Conservation (phyloP, 2,797 vertebrate genomes). For the Etheostoma perlongum region DNA sequence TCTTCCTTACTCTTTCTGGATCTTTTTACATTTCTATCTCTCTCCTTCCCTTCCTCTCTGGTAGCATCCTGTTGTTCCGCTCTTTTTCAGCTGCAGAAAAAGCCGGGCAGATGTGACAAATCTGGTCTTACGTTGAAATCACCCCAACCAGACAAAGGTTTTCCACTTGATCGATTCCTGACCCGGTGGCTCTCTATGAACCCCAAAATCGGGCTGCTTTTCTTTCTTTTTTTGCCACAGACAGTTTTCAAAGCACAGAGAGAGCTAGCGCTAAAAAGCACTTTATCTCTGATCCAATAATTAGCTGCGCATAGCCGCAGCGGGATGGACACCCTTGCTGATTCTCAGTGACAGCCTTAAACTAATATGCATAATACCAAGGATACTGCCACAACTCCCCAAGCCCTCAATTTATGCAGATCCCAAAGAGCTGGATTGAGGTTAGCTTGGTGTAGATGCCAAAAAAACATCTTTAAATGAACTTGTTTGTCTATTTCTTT, state of each 20-base stretch:
- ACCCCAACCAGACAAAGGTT: conserved; percentile 80
- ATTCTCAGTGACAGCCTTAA: conserved; percentile 87
- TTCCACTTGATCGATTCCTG: conserved; percentile 83
- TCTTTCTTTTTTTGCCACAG: conserved; percentile 43
- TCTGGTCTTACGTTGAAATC: conserved; percentile 78
- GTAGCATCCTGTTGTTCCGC: conserved; percentile 83
- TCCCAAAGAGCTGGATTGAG: conserved; percentile 85
- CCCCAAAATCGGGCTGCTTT: conserved; percentile 65
- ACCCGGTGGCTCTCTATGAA: conserved; percentile 74
- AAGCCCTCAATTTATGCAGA: conserved; percentile 88
- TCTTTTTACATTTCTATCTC: conserved; percentile 24
- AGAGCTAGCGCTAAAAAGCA: conserved; percentile 73
- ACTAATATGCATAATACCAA: conserved; percentile 87
- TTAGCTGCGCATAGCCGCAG: conserved; percentile 82
- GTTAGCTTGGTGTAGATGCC: conserved; percentile 79
- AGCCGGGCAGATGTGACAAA: conserved; percentile 84
- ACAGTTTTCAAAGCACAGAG: conserved; percentile 69
- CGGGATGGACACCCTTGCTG: conserved; percentile 83
- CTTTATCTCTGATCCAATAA: conserved; percentile 87
- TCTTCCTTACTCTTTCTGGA: conserved; percentile 39
- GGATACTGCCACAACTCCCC: conserved; percentile 83
- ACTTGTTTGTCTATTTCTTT: conserved; percentile 79
- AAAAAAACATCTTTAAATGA: conserved; percentile 82
- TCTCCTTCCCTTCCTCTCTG: conserved; percentile 35
- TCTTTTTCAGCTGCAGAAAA: conserved; percentile 65